These are phyloP conservation scores for Trichacis sp. DNA, from an alignment of 2,888 invertebrate species.

Conservation along the genomic window DNA sequence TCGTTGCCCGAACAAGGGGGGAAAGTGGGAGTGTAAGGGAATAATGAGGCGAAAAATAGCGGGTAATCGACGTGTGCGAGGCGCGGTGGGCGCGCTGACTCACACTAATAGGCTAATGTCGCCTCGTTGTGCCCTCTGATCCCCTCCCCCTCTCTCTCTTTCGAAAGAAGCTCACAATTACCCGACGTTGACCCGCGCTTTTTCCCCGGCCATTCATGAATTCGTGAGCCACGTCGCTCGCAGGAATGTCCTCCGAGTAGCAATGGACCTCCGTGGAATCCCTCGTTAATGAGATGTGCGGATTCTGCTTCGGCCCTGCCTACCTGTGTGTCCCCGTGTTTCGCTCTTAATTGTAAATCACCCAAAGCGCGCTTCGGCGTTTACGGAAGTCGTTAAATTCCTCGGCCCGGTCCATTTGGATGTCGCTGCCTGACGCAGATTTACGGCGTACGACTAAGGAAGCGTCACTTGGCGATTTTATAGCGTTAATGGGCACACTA, in stretches of 20 bases:
- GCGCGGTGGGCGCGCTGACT: slow-evolving; percentile 23
- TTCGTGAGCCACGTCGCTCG: slow-evolving; percentile 16
- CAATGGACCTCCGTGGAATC: not conserved
- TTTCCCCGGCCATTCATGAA: slow-evolving; percentile 26
- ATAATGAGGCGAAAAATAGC: slow-evolving; percentile 1
- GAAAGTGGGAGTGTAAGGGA: not conserved
- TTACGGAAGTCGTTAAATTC: slow-evolving; percentile 4
- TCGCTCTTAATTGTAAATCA: not conserved
- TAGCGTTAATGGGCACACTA: too few relatives aligned
- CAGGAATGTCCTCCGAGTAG: slow-evolving; percentile 19
- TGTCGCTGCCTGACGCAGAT: not conserved
- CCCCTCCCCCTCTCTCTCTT: slow-evolving; percentile 35
- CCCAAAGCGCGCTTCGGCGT: not conserved
- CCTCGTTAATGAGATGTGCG: slow-evolving; percentile 9
- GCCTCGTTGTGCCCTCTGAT: slow-evolving; percentile 63
- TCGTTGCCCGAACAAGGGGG: not conserved
- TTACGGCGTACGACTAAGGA: not conserved
- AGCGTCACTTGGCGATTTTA: too few relatives aligned
- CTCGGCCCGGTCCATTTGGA: not conserved
- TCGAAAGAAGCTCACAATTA: slow-evolving; percentile 53
- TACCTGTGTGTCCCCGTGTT: not conserved
- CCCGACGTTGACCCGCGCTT: slow-evolving; percentile 59
- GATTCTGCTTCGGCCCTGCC: slow-evolving; percentile 1
- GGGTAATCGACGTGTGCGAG: slow-evolving; percentile 4
- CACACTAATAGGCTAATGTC: slow-evolving; percentile 52